These are phyloP conservation scores for Calephelis perditalis DNA, from an alignment of 2,888 invertebrate species.

Conservation along the genomic window DNA sequence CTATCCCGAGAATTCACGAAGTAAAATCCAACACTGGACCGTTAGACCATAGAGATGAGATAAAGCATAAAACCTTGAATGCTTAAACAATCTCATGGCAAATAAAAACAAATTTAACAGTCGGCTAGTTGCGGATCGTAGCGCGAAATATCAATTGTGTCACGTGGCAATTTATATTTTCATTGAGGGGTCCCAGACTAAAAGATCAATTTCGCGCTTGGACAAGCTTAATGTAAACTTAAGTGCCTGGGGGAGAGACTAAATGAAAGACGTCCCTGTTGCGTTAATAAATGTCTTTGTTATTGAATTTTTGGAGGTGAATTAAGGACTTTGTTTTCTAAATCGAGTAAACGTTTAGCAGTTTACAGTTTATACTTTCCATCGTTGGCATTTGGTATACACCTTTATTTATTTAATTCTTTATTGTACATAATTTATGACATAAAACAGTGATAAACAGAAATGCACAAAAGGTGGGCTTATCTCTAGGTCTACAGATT, in stretches of 20 bases:
- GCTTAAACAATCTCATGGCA: background rate
- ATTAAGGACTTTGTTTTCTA: constrained; percentile 11
- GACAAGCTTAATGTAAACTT: constrained; percentile 75
- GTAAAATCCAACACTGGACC: no score
- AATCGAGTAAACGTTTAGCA: constrained; percentile 11
- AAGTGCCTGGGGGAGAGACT: constrained; percentile 64
- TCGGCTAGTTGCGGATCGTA: constrained; percentile 29
- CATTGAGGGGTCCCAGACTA: constrained; percentile 65
- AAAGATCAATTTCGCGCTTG: constrained; percentile 78
- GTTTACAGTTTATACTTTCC: no score
- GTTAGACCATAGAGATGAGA: no score
- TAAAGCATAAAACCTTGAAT: no score
- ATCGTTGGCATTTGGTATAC: no score
- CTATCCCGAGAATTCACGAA: no score
- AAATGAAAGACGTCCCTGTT: constrained; percentile 63
- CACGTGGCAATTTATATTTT: constrained; percentile 67
- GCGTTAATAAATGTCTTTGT: constrained; percentile 63
- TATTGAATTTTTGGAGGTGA: constrained; percentile 55
- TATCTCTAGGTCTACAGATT: no score
- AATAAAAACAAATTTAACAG: constrained; percentile 35
- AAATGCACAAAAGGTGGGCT: no score
- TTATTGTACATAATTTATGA: no score
- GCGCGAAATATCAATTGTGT: constrained; percentile 59
- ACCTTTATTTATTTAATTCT: no score
- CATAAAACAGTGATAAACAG: no score